Evolutionary conservation across 2,113 vertebrate genomes (phyloP), one percentile per base, ranked within the genome.

Genomic region (Notothenia coriiceps): DNA sequence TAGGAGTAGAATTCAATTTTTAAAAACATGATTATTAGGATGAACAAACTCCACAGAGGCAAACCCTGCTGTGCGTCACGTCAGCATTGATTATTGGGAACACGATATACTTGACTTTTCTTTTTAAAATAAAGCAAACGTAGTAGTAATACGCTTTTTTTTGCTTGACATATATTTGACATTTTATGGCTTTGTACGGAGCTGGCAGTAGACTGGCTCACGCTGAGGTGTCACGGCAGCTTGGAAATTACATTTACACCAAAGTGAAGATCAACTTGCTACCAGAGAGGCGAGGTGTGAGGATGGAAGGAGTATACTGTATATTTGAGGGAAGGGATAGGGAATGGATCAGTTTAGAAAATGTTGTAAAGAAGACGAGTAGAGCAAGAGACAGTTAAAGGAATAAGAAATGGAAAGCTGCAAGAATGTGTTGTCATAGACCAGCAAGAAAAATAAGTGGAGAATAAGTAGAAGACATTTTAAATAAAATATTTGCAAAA

Each of bases 11-110:
- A 49, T 15, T 49, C 35, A 0, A 35, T 0, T 40, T 40, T 62
- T 2, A 64, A 73, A 12, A 44, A 40, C 44, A 29, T 46, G 20
- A 40, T 56, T 64, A 46, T 79, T 17, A 64, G 70, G 33, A 69
- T 62, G 0, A 68, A 68, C 25, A 10, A 5, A 40, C 43, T 25
- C 74, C 47, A 44, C 44, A 40, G 52, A 50, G 52, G 4, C 33
- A 11, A n/a, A 56, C 17, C 51, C 20, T 46, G 60, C 40, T 55
- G 50, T 55, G 40, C 17, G 56, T 56, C 12, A 56, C 29, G 18
- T 44, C 71, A 54, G 52, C 67, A n/a, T 17, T 14, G 29, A 15
- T 33, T 15, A 33, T 22, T 57, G 51, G 54, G 18, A 74, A 63
- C 20, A 15, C 2, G 8, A 35, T 40, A 11, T 47, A 62, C 46